Percentiles rank a stretch among this genome's conserved stretches.
phyloP scores from a whole-genome alignment of 2,797 vertebrate species.

The Cyclopterus lumpus region DNA sequence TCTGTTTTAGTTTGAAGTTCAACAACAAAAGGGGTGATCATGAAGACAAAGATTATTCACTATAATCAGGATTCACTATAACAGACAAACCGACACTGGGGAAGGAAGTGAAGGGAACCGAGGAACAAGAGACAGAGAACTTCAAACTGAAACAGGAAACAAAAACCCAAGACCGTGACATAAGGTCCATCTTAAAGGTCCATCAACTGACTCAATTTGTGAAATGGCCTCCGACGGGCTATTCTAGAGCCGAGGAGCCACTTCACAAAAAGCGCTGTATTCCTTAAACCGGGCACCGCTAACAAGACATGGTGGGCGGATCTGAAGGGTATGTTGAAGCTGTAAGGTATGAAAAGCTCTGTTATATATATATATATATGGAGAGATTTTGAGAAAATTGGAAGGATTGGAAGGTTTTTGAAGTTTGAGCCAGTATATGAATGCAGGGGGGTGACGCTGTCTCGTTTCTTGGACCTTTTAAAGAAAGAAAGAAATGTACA shows the following conservation, averaged over 20 bases:
- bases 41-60: no score
- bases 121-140: no score
- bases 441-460: not conserved
- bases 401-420: constrained; percentile 1
- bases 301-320: not conserved
- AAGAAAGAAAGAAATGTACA: no score
- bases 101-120: no score
- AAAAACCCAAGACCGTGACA: no score
- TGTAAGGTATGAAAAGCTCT: not conserved
- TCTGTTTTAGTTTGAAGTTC: no score
- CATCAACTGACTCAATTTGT: not conserved
- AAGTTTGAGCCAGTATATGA: not conserved
- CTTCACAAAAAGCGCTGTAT: not conserved
- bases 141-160: no score
- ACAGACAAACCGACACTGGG: no score
- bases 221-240: not conserved
- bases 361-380: not conserved
- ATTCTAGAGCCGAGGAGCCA: not conserved
- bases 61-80: no score
- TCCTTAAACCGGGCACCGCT: not conserved
- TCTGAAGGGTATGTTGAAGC: not conserved
- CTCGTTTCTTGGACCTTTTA: not conserved
- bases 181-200: not conserved
- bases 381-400: not conserved
- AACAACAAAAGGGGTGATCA: no score